Base-by-base conservation (phyloP, 1,140 invertebrate genomes). In the Drosophila equinoxialis region DNA sequence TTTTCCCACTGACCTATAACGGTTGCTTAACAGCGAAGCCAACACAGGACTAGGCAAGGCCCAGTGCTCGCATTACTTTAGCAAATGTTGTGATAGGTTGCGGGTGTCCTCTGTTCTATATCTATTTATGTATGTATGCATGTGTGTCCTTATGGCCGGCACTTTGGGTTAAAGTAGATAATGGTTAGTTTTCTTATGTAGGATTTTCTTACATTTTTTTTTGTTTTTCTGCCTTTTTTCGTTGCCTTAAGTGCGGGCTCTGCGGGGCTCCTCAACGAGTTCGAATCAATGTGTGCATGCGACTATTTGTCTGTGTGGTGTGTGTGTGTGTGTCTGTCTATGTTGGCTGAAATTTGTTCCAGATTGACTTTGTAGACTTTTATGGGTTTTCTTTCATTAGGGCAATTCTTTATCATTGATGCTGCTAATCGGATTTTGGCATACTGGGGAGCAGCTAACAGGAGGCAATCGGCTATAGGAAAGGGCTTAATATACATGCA, bases 21-120 rank as follows among this genome's bases (percentile, higher is more conserved):
- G 66, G 58, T 55, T 66, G 71, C 45, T 59, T 75, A 82, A 87
- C 79, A 77, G 72, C 55, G 68, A 71, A 78, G 71, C 66, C 80
- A 78, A 68, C 17, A 13, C 80, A 78, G 63, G 17, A 13, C 37
- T 13, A 41, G 20, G 33, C 17, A 33, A 17, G 26, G 14, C 54
- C 30, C 41, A 58, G 37, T 63, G 14, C 37, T 41, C 65, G 11
- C 39, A 17, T 60, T 65, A 42, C 66, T 77, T 78, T 71, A 77
- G 77, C 55, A 68, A 83, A 77, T 89, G 83, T 87, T 87, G 84
- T 87, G 84, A 89, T 87, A 87, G 83, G 83, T 87, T 87, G 66
- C 66, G 84, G 77, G 64, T 57, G 65, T 20, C 48, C 60, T 66
- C 45, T 61, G 41, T 42, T 39, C 58, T 45, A 30, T 23, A 66